Evolutionary conservation across 2,113 vertebrate genomes (phyloP).

Genomic region (Xiphias gladius): DNA sequence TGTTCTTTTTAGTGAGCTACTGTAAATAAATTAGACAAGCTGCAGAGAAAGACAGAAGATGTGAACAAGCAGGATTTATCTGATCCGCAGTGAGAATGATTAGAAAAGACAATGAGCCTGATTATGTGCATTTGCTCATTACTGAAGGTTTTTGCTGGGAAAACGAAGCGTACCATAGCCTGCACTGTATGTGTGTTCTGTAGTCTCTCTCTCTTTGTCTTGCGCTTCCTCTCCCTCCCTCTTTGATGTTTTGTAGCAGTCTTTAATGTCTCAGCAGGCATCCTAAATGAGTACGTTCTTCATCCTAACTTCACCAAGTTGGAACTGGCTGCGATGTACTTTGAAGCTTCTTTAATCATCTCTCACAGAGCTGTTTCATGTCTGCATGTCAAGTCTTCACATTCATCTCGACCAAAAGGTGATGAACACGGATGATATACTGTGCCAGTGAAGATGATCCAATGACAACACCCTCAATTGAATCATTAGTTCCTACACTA

Average conservation of each 20-base stretch:
- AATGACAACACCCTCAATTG: not conserved
- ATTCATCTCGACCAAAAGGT: not conserved
- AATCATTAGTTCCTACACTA: not conserved
- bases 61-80: not conserved
- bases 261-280: conserved; percentile 30
- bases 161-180: not conserved
- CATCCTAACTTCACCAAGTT: conserved; percentile 25
- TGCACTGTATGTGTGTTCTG: not conserved
- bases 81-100: not conserved
- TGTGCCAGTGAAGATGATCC: not conserved
- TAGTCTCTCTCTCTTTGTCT: not conserved
- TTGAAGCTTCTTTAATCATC: conserved; percentile 24
- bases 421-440: not conserved
- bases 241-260: conserved; percentile 29
- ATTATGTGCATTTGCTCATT: conserved; percentile 16
- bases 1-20: not conserved
- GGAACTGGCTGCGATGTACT: not conserved
- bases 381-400: not conserved
- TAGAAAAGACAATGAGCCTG: not conserved
- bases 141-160: not conserved
- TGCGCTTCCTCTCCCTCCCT: not conserved
- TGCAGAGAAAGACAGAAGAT: not conserved
- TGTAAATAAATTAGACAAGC: not conserved
- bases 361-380: conserved; percentile 27
- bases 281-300: conserved; percentile 18